Base-by-base conservation (phyloP, 2,888 invertebrate genomes). In the Himalopsyche anomala region DNA sequence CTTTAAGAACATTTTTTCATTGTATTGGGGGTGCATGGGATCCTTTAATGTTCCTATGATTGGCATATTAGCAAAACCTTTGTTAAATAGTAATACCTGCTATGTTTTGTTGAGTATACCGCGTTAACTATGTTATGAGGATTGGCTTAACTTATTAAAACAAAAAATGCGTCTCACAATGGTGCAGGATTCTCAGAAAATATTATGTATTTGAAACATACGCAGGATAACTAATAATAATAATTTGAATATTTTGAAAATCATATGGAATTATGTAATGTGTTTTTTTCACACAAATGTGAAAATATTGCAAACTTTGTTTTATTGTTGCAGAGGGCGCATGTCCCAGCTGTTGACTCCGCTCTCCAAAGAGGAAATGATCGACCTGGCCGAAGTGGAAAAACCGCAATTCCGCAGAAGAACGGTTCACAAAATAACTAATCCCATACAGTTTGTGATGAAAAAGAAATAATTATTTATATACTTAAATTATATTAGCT, bases 261-360 rank as follows among this genome's bases (percentile, higher is more conserved):
- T 28, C 28, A 28, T 28, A 28, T 0, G 28, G 2, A 28, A 28
- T n/a, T n/a, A n/a, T 28, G 28, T 28, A 28, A 28, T 28, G 28
- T 28, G 28, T 28, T 28, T 79, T 8, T 79, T n/a, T 6, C 42
- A 42, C 8, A 3, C 42, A 42, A 8, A 6, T n/a, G 17, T 36
- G 28, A 28, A 28, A 36, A n/a, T 80, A 80, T 40, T 38, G 42
- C 28, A 74, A 3, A 28, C 4, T 17, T 83, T 55, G 19, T 38
- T n/a, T 62, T 56, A 36, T 80, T 51, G 19, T 84, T 84, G 45
- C 81, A 87, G 87, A 19, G 69, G 84, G 19, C 85, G 88, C 2
- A 87, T 87, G 85, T 87, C 87, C 28, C 85, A 87, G 28, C 69
- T 88, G 4, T 40, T 85, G 36, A 88, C 87, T 12, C 87, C 88